Evolutionary conservation across 2,113 vertebrate species (phyloP).

Genomic region (Ciconia maguari): DNA sequence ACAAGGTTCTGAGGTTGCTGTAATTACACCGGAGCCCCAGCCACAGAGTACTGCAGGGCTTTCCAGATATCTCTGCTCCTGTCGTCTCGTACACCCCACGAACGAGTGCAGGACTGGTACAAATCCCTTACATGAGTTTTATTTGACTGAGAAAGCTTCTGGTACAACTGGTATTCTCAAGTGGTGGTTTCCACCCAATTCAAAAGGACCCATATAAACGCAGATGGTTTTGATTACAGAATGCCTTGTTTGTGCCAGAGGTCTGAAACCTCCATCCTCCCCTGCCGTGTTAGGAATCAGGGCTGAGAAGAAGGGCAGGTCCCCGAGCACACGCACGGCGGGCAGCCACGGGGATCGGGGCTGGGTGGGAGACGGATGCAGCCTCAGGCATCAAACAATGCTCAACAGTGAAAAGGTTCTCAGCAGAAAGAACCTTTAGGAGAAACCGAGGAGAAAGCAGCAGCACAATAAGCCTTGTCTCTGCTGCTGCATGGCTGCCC

Average conservation of each 20-base stretch:
- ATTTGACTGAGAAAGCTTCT: neutral
- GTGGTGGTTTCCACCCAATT: conserved; percentile 9
- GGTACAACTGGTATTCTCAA: neutral
- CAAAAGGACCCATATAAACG: neutral
- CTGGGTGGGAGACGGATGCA: neutral
- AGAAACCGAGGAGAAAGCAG: neutral
- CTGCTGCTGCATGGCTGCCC: neutral
- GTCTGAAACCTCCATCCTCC: neutral
- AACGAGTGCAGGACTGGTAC: neutral
- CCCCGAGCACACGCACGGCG: neutral
- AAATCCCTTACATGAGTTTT: neutral
- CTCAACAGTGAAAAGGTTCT: neutral
- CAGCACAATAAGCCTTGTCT: neutral
- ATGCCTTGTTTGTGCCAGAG: neutral
- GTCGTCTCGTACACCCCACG: accelerated
- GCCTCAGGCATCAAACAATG: neutral
- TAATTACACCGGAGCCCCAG: neutral
- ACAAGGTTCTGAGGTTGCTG: neutral
- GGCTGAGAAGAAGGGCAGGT: neutral
- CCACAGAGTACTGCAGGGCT: neutral
- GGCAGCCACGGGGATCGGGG: neutral
- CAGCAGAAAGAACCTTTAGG: neutral
- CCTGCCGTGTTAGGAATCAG: neutral
- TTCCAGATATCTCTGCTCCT: neutral
- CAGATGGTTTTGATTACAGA: conserved; percentile 1